These are phyloP conservation scores for Hippoglossus hippoglossus DNA, from an alignment of 2,797 vertebrate species.

Conservation along the genomic window DNA sequence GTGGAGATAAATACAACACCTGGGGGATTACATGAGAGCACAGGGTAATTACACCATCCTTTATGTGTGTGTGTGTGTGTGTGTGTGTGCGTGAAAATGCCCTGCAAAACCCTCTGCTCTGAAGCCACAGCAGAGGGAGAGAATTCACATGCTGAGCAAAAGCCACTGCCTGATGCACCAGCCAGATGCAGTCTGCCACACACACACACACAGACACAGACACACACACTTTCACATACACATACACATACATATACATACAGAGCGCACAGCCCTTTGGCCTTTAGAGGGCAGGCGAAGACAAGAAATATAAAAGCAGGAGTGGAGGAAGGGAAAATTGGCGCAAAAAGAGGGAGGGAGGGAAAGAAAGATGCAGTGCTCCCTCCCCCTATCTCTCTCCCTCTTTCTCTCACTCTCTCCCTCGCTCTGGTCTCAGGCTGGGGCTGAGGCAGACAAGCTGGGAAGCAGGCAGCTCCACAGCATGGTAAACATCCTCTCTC, in stretches of 20 bases:
- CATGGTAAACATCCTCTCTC: constrained; percentile 76
- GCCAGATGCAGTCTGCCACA: constrained; percentile 62
- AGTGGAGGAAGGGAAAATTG: constrained; percentile 83
- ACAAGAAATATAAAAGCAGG: constrained; percentile 90
- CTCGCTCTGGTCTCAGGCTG: constrained; percentile 70
- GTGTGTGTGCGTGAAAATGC: constrained; percentile 46
- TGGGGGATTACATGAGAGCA: constrained; percentile 81
- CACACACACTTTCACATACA: constrained; percentile 21
- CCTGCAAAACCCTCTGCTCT: constrained; percentile 58
- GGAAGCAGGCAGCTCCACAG: constrained; percentile 77
- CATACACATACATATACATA: constrained; percentile 52
- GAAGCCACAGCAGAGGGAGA: constrained; percentile 57
- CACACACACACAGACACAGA: constrained; percentile 48
- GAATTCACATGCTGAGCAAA: constrained; percentile 68
- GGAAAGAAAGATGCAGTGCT: constrained; percentile 72
- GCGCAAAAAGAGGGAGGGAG: constrained; percentile 64
- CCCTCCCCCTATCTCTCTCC: constrained; percentile 66
- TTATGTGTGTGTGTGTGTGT: constrained; percentile 38
- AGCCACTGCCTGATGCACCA: constrained; percentile 69
- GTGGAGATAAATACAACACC: constrained; percentile 87
- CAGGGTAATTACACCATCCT: constrained; percentile 82
- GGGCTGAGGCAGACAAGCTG: constrained; percentile 79
- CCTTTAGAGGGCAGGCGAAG: constrained; percentile 99
- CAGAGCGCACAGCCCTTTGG: constrained; percentile 81
- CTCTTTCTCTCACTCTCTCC: constrained; percentile 51